Evolutionary conservation across 2,113 vertebrate species (phyloP).

Genomic region (Merops nubicus): DNA sequence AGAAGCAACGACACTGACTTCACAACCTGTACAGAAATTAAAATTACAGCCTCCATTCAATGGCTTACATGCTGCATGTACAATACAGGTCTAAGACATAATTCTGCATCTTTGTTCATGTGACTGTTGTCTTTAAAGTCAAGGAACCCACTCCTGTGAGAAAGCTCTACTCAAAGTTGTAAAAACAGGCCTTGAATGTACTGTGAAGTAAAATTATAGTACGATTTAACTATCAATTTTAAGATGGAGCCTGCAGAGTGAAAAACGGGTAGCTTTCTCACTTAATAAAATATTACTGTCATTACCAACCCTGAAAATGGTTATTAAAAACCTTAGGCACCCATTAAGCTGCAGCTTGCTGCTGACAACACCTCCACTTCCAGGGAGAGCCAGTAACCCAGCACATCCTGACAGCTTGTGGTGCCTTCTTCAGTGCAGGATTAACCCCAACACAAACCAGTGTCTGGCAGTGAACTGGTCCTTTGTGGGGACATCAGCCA

Average conservation of each 20-base stretch:
- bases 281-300: background rate
- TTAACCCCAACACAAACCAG: background rate
- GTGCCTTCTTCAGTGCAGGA: background rate
- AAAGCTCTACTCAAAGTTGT: background rate
- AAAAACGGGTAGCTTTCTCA: background rate
- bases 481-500: background rate
- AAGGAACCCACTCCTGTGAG: background rate
- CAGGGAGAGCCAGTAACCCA: background rate
- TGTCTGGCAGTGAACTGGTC: accelerated
- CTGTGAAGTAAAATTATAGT: constrained; percentile 5
- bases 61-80: background rate
- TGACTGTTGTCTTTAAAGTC: background rate
- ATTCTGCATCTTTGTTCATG: background rate
- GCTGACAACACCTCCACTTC: background rate
- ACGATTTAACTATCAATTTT: background rate
- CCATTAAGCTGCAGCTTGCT: background rate
- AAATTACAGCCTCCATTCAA: background rate
- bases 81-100: background rate
- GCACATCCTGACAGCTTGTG: background rate
- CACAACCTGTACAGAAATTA: background rate
- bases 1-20: background rate
- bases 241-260: background rate
- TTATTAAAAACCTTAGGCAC: background rate
- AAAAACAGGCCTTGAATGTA: background rate
- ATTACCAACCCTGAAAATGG: background rate